phyloP scores from a whole-genome alignment of 2,888 invertebrate species.

The Oligia latruncula region DNA sequence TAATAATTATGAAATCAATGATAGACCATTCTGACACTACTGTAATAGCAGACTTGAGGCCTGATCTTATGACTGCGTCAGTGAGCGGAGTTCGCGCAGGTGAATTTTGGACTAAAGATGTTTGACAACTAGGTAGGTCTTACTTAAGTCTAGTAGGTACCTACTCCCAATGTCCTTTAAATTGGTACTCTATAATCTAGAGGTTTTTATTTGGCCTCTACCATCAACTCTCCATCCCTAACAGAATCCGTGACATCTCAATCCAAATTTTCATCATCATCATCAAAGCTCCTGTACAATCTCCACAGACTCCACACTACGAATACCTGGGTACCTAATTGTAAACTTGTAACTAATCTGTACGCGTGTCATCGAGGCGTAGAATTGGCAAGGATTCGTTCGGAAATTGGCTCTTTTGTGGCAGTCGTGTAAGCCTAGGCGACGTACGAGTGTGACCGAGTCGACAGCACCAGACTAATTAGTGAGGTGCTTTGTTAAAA shows the following conservation, averaged over 20 bases:
- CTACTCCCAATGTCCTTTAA: not conserved
- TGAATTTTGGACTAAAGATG: too few relatives aligned
- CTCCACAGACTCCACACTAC: not conserved
- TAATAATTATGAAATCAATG: too few relatives aligned
- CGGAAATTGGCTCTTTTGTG: conserved; percentile 76
- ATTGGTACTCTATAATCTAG: not conserved
- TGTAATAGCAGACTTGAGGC: too few relatives aligned
- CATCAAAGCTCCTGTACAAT: not conserved
- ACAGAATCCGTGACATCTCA: not conserved
- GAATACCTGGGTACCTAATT: not conserved
- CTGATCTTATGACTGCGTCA: too few relatives aligned
- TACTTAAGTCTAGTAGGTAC: not conserved
- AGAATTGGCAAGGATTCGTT: conserved; percentile 68
- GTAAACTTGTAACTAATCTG: conserved; percentile 40
- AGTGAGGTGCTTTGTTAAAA: conserved; percentile 73
- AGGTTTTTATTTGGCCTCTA: not conserved
- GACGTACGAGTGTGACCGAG: conserved; percentile 43
- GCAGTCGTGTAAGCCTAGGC: conserved; percentile 42
- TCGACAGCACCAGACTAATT: conserved; percentile 73
- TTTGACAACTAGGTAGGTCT: not conserved
- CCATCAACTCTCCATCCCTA: not conserved
- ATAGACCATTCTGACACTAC: too few relatives aligned
- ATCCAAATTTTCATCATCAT: not conserved
- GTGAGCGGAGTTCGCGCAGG: too few relatives aligned
- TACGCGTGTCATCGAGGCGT: conserved; percentile 52